These are phyloP conservation scores for Schizopygopsis pylzovi DNA, from an alignment of 2,797 vertebrate genomes.

Conservation along the genomic window DNA sequence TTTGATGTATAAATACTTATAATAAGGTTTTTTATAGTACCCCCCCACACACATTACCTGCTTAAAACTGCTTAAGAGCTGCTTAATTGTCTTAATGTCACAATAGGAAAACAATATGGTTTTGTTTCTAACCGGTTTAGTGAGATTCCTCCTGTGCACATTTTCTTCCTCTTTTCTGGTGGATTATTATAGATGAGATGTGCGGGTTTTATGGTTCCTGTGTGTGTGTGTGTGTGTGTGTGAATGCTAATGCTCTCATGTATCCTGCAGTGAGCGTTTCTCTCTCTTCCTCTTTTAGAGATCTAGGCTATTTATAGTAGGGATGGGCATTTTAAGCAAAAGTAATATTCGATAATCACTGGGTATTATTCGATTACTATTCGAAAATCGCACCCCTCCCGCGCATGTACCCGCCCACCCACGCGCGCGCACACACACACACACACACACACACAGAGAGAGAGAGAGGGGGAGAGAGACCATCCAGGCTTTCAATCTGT, in stretches of 20 bases:
- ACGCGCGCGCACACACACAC: too few relatives aligned
- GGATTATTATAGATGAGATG: constrained; percentile 22
- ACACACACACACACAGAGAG: too few relatives aligned
- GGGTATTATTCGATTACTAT: too few relatives aligned
- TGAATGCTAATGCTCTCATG: constrained; percentile 36
- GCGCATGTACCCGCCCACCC: too few relatives aligned
- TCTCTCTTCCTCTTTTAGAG: constrained; percentile 18
- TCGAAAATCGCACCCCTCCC: too few relatives aligned
- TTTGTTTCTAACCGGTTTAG: neutral
- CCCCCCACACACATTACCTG: neutral
- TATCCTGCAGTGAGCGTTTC: constrained; percentile 26
- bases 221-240: constrained; percentile 1
- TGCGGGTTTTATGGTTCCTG: constrained; percentile 8
- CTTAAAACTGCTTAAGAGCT: neutral
- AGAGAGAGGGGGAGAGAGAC: too few relatives aligned
- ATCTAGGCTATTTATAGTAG: constrained; percentile 28
- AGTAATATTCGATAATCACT: too few relatives aligned
- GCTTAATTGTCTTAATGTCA: constrained; percentile 3
- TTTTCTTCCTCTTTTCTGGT: constrained; percentile 5
- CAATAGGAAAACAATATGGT: neutral
- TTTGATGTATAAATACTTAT: neutral
- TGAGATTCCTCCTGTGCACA: neutral
- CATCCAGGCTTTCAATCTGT: too few relatives aligned
- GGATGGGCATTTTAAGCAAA: too few relatives aligned
- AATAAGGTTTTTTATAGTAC: neutral